A percentile compares a stretch with the other conserved stretches of the same genome.
phyloP scores from a whole-genome alignment of 2,113 vertebrate genomes.

The Nibea albiflora region DNA sequence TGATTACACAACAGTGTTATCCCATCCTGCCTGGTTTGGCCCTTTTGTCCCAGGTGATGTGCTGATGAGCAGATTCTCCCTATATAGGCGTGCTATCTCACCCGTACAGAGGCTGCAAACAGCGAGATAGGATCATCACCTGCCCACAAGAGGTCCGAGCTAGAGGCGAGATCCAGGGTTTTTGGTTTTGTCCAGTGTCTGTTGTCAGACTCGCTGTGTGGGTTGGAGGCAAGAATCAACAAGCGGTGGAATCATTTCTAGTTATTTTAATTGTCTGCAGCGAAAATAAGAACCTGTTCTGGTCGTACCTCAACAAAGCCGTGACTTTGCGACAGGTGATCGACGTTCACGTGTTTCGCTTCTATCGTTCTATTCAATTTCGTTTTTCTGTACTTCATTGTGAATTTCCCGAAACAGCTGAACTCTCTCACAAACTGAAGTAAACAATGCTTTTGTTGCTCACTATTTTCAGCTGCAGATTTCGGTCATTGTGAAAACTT shows the following conservation, averaged over 20 bases:
- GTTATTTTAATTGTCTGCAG: background rate
- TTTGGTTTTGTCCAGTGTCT: constrained; percentile 14
- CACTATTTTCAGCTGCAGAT: no score
- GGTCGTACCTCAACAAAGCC: no score
- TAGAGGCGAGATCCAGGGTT: constrained; percentile 6
- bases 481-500: no score
- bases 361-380: no score
- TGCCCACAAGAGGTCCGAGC: constrained; percentile 23
- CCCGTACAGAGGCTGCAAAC: constrained; percentile 21
- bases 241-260: background rate
- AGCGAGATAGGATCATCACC: constrained; percentile 55
- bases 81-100: constrained; percentile 47
- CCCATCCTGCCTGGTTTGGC: constrained; percentile 36
- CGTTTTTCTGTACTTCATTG: no score
- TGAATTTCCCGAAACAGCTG: no score
- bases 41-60: constrained; percentile 71
- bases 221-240: constrained; percentile 39
- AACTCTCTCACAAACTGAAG: no score
- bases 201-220: constrained; percentile 6
- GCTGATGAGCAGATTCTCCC: constrained; percentile 54
- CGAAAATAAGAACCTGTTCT: background rate
- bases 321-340: no score
- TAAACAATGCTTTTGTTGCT: no score
- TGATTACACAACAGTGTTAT: constrained; percentile 66
- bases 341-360: no score